Evolutionary conservation across 2,797 vertebrate genomes (phyloP), one percentile per base, ranked within the genome.

Genomic region (Tinamus major): DNA sequence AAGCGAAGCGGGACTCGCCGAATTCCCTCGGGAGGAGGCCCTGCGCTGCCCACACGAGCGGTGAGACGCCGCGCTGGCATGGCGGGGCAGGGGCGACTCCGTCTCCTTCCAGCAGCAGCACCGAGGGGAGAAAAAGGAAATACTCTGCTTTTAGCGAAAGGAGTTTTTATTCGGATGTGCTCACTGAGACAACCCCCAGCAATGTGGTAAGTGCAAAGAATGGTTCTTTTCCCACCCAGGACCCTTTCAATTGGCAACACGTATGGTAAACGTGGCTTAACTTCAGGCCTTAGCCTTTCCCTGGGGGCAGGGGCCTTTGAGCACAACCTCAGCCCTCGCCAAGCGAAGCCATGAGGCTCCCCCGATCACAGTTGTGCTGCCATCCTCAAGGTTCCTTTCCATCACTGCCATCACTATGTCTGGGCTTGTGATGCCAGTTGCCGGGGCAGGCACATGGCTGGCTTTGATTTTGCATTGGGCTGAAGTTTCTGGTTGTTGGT

Each of bases 131-230:
- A 24, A 79, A 94, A 71, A 97, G 95, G 86, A 97, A 94, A 76
- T 90, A 96, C 75, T 96, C 91, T 0, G 16, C 90, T 18, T 96
- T 95, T 56, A 97, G 96, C 87, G 97, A 97, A 92, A 97, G 61
- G 18, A 97, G 95, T 18, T 91, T 97, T 90, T 98, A 98, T 95
- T 98, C 98, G 24, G 97, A 98, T 21, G 90, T 95, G 55, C 94
- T 98, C 79, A 74, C 91, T 86, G 70, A 97, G 56, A 96, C 94
- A 93, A 64, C 96, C 42, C 95, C 95, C 85, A 68, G 42, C 29
- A 87, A 95, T 35, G 95, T 95, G 1, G 99, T 99, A 96, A 96
- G 95, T 96, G 49, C 75, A 76, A 80, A 53, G 46, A 85, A 23
- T 61, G 51, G 5, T 81, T 46, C 7, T 80, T 78, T 85, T 70